phyloP scores from a whole-genome alignment of 2,113 vertebrate species.

The Acrocephalus kingi region DNA sequence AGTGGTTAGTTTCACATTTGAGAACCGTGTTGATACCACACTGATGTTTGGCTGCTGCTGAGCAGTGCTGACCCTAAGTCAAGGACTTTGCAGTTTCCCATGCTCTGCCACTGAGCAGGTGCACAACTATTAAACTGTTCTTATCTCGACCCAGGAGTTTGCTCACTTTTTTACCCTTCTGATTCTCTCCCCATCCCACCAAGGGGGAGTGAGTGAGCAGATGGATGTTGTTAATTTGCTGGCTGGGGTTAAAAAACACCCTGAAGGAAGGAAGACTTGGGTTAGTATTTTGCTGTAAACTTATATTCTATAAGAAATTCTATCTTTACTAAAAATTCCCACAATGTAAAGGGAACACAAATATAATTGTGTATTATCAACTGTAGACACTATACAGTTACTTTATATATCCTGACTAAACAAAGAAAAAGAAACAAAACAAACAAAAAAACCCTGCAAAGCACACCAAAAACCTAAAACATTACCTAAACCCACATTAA shows the following conservation, averaged over 20 bases:
- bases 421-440: neutral
- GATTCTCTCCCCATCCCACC: neutral
- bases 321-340: neutral
- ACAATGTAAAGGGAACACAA: neutral
- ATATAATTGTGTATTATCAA: neutral
- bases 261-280: neutral
- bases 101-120: neutral
- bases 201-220: neutral
- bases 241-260: neutral
- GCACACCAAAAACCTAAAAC: neutral
- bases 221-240: neutral
- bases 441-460: neutral
- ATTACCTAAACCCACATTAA: neutral
- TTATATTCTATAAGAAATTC: neutral
- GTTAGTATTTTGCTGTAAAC: neutral
- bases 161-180: neutral
- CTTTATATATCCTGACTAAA: neutral
- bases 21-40: neutral
- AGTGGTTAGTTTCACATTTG: neutral
- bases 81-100: neutral
- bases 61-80: neutral
- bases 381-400: neutral
- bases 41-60: neutral
- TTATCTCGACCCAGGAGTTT: neutral
- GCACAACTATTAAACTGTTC: neutral